A percentile compares a stretch with the other conserved stretches of the same genome.
Evolutionary conservation across 2,888 invertebrate species (phyloP).

Genomic region (Anodontia alba): DNA sequence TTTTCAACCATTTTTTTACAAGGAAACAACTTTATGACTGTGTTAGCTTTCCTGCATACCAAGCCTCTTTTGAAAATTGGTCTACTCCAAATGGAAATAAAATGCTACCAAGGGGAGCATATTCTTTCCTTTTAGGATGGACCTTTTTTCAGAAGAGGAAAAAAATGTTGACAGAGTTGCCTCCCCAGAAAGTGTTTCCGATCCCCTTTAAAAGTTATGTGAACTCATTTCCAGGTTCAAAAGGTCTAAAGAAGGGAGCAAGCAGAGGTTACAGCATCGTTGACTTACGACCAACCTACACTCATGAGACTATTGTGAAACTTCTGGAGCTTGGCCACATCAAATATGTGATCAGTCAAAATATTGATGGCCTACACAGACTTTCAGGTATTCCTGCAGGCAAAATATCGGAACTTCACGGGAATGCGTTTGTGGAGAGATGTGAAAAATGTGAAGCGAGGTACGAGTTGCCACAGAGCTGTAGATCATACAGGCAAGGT

Average conservation of each 20-base stretch:
- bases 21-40: no score
- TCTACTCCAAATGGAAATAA: no score
- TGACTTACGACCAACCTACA: constrained; percentile 74
- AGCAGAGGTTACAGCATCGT: constrained; percentile 20
- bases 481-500: neutral
- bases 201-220: no score
- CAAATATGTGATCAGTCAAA: constrained; percentile 80
- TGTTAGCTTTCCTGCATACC: no score
- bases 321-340: constrained; percentile 73
- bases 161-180: no score
- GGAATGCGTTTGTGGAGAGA: constrained; percentile 77
- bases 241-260: constrained; percentile 24
- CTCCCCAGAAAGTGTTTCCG: no score
- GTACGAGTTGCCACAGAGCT: constrained; percentile 39
- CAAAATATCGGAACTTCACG: constrained; percentile 79
- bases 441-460: constrained; percentile 76
- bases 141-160: no score
- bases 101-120: no score
- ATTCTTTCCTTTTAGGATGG: no score
- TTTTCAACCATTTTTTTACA: no score
- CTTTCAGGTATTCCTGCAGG: constrained; percentile 74
- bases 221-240: constrained; percentile 24
- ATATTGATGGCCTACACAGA: constrained; percentile 79
- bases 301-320: constrained; percentile 77
- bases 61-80: no score